Base-by-base conservation (phyloP, 2,797 vertebrate genomes). In the Rhynchonycteris naso region DNA sequence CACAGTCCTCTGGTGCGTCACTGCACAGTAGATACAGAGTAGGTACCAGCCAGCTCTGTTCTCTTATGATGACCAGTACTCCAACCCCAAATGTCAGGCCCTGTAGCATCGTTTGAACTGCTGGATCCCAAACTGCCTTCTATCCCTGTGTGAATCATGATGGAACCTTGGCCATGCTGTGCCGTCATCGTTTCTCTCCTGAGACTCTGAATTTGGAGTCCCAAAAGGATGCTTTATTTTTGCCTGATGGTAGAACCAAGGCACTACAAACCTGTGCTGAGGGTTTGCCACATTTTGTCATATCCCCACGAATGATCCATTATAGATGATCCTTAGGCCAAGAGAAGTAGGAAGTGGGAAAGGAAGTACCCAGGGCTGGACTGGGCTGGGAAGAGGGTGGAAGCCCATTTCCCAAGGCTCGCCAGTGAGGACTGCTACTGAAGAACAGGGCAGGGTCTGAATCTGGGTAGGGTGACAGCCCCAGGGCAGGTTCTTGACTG, bases 141-240 rank as follows among this genome's bases (percentile, higher is more conserved):
- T 66, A 71, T 63, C n/a, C 28, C 15, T 50, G 56, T 15, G 22
- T 50, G 72, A 47, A 24, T 82, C 43, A 43, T 26, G n/a, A 54
- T 24, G 24, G 26, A 78, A 26, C 30, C 4, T 33, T 26, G 35
- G 7, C 15, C 7, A 1, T 66, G 47, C 15, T 35, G 22, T 63
- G 10, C 69, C 84, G 24, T 50, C 58, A 68, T 69, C 8, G 80
- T 72, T 74, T n/a, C 50, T 78, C n/a, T 87, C 84, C 26, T 10
- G 71, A 93, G 13, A 54, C 38, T 65, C 43, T 75, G 80, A 21
- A 81, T 50, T 22, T 30, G 22, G 54, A 69, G 24, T 93, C 85
- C 89, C 38, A 69, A 94, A 95, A 30, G 19, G 22, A 78, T 24
- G 33, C 81, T 66, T 74, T 56, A 76, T 74, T 95, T 90, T 18